phyloP scores from a whole-genome alignment of 2,888 invertebrate species.

The Galerucella pusilla region DNA sequence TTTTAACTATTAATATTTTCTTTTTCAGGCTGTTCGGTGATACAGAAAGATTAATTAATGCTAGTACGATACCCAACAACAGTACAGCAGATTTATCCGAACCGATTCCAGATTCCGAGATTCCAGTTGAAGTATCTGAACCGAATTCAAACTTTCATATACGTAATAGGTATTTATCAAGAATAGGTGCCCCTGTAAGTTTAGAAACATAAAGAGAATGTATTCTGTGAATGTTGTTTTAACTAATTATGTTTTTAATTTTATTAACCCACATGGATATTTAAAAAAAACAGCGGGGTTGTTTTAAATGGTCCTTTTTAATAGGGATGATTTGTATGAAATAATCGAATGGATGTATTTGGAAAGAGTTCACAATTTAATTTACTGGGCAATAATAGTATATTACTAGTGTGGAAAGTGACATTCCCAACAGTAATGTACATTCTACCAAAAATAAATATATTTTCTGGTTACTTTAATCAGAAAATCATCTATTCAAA shows the following conservation, averaged over 20 bases:
- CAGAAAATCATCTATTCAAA: too few relatives aligned
- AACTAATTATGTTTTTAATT: neutral
- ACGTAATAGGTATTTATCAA: conserved; percentile 71
- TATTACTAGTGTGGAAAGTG: too few relatives aligned
- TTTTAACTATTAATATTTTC: conserved; percentile 1
- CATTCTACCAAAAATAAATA: too few relatives aligned
- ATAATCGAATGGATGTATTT: too few relatives aligned
- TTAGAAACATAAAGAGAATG: conserved; percentile 14
- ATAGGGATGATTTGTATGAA: too few relatives aligned
- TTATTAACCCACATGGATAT: conserved; percentile 18
- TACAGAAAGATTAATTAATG: conserved; percentile 67
- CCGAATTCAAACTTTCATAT: conserved; percentile 71
- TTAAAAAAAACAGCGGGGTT: neutral
- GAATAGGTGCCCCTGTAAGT: conserved; percentile 71
- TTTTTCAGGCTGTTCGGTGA: conserved; percentile 65
- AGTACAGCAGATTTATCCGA: too few relatives aligned
- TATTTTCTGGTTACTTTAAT: too few relatives aligned
- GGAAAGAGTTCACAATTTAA: too few relatives aligned
- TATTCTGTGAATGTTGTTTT: neutral
- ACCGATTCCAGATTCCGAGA: neutral
- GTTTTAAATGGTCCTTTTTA: neutral
- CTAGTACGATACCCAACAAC: conserved; percentile 56
- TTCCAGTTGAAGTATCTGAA: conserved; percentile 57
- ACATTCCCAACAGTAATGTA: too few relatives aligned
- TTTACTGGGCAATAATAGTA: too few relatives aligned